These are phyloP conservation scores for Scomber scombrus DNA, from an alignment of 2,113 vertebrate genomes.

Conservation along the genomic window DNA sequence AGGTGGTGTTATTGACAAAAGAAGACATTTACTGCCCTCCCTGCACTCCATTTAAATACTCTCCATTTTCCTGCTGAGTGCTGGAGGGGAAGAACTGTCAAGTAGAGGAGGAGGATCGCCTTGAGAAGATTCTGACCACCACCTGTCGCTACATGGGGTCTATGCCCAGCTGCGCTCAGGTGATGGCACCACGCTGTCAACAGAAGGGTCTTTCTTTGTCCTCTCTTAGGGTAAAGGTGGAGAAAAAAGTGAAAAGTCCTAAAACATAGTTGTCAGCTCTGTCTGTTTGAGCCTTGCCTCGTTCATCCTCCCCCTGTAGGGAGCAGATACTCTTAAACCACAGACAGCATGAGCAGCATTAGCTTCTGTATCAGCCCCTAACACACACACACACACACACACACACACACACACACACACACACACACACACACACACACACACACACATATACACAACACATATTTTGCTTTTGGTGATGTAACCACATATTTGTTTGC, in stretches of 20 bases:
- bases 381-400: not conserved
- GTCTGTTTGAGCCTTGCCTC: not conserved
- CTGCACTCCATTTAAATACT: slow-evolving; percentile 52
- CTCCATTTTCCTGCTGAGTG: slow-evolving; percentile 49
- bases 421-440: too few species aligned
- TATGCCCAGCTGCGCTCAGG: slow-evolving; percentile 26
- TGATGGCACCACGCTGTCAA: slow-evolving; percentile 28
- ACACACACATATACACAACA: not conserved
- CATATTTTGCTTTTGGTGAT: slow-evolving; percentile 7
- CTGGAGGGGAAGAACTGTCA: slow-evolving; percentile 51
- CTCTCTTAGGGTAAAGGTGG: slow-evolving; percentile 13
- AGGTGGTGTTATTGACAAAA: slow-evolving; percentile 47
- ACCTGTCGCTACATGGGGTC: slow-evolving; percentile 1
- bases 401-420: too few species aligned
- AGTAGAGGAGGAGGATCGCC: slow-evolving; percentile 35
- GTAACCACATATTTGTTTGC: slow-evolving; percentile 28
- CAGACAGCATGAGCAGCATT: slow-evolving; percentile 8
- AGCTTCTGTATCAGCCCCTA: not conserved
- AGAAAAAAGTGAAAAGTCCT: not conserved
- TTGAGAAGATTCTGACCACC: slow-evolving; percentile 51
- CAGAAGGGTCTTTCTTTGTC: not conserved
- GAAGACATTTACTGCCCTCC: slow-evolving; percentile 53
- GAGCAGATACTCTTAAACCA: not conserved
- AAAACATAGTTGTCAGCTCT: not conserved
- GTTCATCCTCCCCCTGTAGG: not conserved